These are phyloP conservation scores for Spilarctia lutea DNA, from an alignment of 2,888 invertebrate genomes.

Conservation along the genomic window DNA sequence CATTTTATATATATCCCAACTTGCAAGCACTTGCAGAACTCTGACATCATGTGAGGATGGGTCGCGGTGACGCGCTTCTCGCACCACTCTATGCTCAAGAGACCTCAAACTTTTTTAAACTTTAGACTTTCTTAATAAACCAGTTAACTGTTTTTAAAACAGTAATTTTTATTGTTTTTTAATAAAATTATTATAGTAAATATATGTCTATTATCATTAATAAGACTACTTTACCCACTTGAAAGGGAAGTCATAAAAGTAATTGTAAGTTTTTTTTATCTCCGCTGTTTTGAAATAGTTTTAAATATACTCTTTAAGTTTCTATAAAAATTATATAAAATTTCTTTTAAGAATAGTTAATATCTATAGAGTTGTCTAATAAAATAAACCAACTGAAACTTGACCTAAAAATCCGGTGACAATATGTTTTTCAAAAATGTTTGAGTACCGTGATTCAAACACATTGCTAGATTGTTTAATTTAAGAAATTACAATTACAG, in stretches of 20 bases:
- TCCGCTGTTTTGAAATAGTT: neutral
- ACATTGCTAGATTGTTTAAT: no score
- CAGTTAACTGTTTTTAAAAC: neutral
- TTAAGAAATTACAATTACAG: no score
- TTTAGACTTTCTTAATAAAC: constrained; percentile 54
- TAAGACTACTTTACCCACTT: neutral
- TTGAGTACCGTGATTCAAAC: no score
- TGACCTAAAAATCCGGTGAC: no score
- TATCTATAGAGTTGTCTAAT: neutral
- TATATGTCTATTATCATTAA: no score
- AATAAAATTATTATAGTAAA: neutral
- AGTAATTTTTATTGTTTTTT: neutral
- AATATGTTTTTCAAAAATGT: no score
- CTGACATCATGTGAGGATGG: constrained; percentile 81
- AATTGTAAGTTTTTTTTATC: neutral
- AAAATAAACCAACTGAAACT: neutral
- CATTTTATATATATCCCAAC: constrained; percentile 82
- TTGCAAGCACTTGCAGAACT: constrained; percentile 73
- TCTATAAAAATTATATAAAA: neutral
- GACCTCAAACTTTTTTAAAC: constrained; percentile 64
- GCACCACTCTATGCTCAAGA: constrained; percentile 57
- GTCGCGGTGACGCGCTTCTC: constrained; percentile 58
- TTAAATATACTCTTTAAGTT: neutral
- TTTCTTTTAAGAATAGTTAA: neutral
- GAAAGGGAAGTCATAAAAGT: neutral